phyloP scores from a whole-genome alignment of 1,140 invertebrate genomes.

The Cydia splendana region DNA sequence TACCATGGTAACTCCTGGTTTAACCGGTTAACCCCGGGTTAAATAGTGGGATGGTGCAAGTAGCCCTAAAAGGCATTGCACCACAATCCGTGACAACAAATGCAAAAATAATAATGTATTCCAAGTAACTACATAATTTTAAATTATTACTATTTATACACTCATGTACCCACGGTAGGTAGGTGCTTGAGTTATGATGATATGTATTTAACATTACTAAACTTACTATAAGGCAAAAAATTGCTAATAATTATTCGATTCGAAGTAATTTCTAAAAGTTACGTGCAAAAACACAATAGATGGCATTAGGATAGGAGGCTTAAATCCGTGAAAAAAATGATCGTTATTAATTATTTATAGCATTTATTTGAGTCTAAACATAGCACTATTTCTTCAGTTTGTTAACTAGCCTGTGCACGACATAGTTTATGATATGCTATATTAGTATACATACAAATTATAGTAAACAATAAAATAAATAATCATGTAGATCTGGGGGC shows the following conservation, averaged over 20 bases:
- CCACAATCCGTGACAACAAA: neutral
- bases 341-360: too few relatives aligned
- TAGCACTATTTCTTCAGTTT: too few relatives aligned
- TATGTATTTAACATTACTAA: conserved; percentile 12
- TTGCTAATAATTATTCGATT: neutral
- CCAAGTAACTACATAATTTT: neutral
- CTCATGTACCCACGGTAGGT: neutral
- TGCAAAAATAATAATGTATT: neutral
- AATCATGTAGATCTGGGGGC: too few relatives aligned
- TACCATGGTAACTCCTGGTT: too few relatives aligned
- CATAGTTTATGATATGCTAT: neutral
- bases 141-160: neutral
- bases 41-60: too few relatives aligned
- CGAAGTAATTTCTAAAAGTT: neutral
- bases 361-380: too few relatives aligned
- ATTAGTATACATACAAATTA: too few relatives aligned
- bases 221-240: neutral
- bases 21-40: too few relatives aligned
- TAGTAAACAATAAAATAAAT: neutral
- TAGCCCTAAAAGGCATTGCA: neutral
- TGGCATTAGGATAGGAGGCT: neutral
- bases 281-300: neutral
- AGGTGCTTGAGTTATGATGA: neutral
- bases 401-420: neutral
- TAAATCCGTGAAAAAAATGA: neutral